These are phyloP conservation scores for Dryas iulia DNA, from an alignment of 1,140 invertebrate genomes.

Conservation along the genomic window DNA sequence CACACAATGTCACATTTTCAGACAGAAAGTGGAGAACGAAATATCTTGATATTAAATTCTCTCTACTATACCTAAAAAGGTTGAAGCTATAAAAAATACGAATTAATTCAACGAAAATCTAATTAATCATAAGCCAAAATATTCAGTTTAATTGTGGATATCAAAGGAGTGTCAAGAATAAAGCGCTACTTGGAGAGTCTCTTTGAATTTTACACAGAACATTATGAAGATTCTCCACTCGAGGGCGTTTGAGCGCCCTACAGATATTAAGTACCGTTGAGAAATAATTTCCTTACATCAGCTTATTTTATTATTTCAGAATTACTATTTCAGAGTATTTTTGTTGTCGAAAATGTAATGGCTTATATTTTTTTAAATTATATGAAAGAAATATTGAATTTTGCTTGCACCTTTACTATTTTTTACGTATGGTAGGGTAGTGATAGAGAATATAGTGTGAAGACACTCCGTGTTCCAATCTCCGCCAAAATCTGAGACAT, in stretches of 20 bases:
- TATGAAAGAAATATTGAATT: too few relatives aligned
- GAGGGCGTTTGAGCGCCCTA: neutral
- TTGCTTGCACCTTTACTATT: too few relatives aligned
- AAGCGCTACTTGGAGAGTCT: neutral
- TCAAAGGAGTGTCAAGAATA: conserved; percentile 4
- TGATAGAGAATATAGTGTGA: too few relatives aligned
- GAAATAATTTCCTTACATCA: neutral
- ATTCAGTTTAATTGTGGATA: neutral
- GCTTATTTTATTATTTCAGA: neutral
- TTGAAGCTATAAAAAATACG: too few relatives aligned
- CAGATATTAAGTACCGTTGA: neutral
- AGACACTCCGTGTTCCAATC: neutral
- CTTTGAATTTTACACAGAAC: neutral
- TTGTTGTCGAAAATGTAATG: neutral
- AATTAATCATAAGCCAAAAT: neutral
- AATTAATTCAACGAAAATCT: neutral
- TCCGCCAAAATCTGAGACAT: neutral
- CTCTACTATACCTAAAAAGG: too few relatives aligned
- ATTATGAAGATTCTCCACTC: neutral
- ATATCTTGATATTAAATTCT: too few relatives aligned
- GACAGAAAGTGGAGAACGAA: too few relatives aligned
- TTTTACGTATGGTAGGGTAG: too few relatives aligned
- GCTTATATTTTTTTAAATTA: too few relatives aligned
- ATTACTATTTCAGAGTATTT: neutral
- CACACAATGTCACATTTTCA: too few relatives aligned